These are phyloP conservation scores for Mobula hypostoma DNA, from an alignment of 2,113 vertebrate genomes.

Conservation along the genomic window DNA sequence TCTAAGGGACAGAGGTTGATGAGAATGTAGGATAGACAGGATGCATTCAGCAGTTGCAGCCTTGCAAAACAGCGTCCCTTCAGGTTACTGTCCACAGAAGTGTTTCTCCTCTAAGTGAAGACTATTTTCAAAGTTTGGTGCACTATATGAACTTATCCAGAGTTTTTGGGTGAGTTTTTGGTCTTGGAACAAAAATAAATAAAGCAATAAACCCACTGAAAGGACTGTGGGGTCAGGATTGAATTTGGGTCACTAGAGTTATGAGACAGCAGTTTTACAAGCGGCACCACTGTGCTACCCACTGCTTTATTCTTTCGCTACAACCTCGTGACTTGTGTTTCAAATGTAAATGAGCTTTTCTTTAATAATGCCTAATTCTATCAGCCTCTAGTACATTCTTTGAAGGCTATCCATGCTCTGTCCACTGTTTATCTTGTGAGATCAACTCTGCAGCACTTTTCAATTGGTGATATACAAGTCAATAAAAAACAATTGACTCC, in stretches of 20 bases:
- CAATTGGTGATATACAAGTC: not conserved
- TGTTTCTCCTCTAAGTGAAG: not conserved
- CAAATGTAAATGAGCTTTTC: not conserved
- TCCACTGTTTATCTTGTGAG: not conserved
- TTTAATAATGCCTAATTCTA: not conserved
- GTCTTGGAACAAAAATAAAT: not conserved
- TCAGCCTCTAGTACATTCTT: not conserved
- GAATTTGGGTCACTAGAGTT: too few relatives aligned
- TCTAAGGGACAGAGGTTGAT: not conserved
- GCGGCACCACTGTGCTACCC: too few relatives aligned
- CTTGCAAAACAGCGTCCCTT: not conserved
- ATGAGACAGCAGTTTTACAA: too few relatives aligned
- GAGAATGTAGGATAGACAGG: not conserved
- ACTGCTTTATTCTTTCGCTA: not conserved
- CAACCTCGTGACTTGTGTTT: not conserved
- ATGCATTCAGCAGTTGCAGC: not conserved
- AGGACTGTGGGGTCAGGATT: too few relatives aligned
- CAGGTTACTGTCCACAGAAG: not conserved
- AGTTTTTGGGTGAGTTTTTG: not conserved
- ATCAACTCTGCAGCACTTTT: not conserved
- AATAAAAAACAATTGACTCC: not conserved
- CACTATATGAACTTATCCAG: not conserved
- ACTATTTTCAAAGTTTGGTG: not conserved
- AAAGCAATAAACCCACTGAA: not conserved
- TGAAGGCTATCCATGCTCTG: not conserved